Evolutionary conservation across 2,113 vertebrate species (phyloP), one percentile per base, ranked within the genome.

Genomic region (Hydrochoerus hydrochaeris): DNA sequence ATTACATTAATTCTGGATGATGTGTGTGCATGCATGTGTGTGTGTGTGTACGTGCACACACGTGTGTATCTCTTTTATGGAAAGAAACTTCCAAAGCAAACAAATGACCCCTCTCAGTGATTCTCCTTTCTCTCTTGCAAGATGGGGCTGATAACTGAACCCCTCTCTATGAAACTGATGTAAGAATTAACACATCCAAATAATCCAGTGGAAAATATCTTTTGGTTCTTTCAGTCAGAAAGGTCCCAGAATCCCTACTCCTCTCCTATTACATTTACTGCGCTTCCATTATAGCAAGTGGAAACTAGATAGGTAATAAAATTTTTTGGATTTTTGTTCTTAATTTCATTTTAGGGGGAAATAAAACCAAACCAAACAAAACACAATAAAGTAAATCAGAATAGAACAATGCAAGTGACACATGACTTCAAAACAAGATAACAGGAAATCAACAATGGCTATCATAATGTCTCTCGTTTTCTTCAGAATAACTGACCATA

Each of bases 211-310:
- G 73, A 10, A 54, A 71, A 60, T 9, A 3, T 10, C 26, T 1
- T 35, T 12, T 6, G 19, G 2, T 19, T 41, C 28, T 20, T 19
- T 30, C 69, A 22, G 0, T 1, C 13, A 35, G 32, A 20, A 63
- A 58, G 32, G 22, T 8, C 10, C 3, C 85, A 28, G 26, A 8
- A 32, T 0, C 26, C 19, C 14, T 9, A 0, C 5, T 6, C 62
- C 32, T 38, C 17, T 85, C 38, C 35, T 0, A 2, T 28, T 13
- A 4, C 28, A 2, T 38, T 54, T 5, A 9, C 30, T 16, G 11
- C 58, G 24, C 60, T 77, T 26, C 6, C 3, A 28, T 20, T 11
- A 2, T 0, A 2, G 8, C 1, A 6, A 13, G 14, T 0, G 28
- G 54, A 22, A 60, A n/a, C 77, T 1, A 35, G 38, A 54, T 0